Base-by-base conservation (phyloP, 2,888 invertebrate genomes). In the Orchesellides sinensis region DNA sequence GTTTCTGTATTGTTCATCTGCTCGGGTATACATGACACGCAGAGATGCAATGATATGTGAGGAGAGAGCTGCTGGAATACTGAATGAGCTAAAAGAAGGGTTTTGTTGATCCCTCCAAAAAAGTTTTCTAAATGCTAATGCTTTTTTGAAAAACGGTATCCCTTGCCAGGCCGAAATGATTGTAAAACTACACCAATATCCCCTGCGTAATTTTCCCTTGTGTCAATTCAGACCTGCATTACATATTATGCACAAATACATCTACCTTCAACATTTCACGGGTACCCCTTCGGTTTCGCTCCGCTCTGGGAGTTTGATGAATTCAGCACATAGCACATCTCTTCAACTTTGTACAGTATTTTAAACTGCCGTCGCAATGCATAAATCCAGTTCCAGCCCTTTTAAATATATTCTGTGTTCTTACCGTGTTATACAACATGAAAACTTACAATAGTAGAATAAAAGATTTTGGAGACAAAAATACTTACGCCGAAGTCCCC, bases 91-190 rank as follows among this genome's bases (percentile, higher is more conserved):
- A 78, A 78, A 69, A 68, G 49, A 54, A 77, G 54, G 29, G 25
- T 68, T 69, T 69, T 77, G 66, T 45, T 83, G 69, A 81, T 49
- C 77, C 69, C 65, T 63, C 68, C 25, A 69, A 61, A 79, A 74
- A 81, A 77, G 49, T 81, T 84, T 84, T 84, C 84, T 78, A 81
- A 84, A 82, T 84, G 84, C 84, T 84, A 84, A 84, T 84, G 82
- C 82, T 82, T 84, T 84, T 84, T 78, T 82, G 82, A 84, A 83
- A 75, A 78, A 82, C 72, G 63, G 79, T 83, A 83, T 74, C 80
- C 79, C 74, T 75, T 70, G 59, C 40, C 29, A 65, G 82, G 23
- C 69, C 59, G 49, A 78, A 27, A 29, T 59, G 77, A 65, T 66
- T 75, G 69, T 78, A 78, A 78, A 78, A 59, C 69, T 61, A 78